A percentile compares a stretch with the other conserved stretches of the same genome.
These are phyloP conservation scores for Arremon brunneinucha DNA, from an alignment of 2,797 vertebrate genomes.

Conservation along the genomic window DNA sequence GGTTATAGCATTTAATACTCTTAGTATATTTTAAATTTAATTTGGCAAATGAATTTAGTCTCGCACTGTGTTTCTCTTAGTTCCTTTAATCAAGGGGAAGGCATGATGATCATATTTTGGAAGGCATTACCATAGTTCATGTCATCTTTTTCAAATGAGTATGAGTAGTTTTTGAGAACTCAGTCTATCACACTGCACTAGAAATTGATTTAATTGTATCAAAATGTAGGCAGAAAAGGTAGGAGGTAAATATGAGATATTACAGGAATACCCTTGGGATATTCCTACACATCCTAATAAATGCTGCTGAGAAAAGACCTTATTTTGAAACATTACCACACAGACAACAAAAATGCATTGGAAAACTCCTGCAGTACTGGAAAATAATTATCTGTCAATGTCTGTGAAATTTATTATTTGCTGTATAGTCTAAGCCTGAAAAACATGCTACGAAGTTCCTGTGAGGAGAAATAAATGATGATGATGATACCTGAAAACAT, in stretches of 20 bases:
- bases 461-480: background rate
- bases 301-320: background rate
- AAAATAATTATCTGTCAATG: background rate
- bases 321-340: background rate
- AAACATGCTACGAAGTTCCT: background rate
- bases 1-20: background rate
- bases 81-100: background rate
- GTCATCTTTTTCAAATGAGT: background rate
- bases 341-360: background rate
- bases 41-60: background rate
- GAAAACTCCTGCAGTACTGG: background rate
- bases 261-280: background rate
- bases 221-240: background rate
- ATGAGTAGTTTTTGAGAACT: background rate
- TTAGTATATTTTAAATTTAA: background rate
- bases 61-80: accelerated
- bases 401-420: background rate
- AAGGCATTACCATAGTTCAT: background rate
- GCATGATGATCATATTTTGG: background rate
- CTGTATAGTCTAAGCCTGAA: background rate
- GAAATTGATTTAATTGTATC: constrained; percentile 1
- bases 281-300: background rate
- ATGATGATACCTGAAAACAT: background rate
- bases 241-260: background rate
- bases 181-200: background rate